phyloP scores from a whole-genome alignment of 2,113 vertebrate genomes.

The Stercorarius parasiticus region DNA sequence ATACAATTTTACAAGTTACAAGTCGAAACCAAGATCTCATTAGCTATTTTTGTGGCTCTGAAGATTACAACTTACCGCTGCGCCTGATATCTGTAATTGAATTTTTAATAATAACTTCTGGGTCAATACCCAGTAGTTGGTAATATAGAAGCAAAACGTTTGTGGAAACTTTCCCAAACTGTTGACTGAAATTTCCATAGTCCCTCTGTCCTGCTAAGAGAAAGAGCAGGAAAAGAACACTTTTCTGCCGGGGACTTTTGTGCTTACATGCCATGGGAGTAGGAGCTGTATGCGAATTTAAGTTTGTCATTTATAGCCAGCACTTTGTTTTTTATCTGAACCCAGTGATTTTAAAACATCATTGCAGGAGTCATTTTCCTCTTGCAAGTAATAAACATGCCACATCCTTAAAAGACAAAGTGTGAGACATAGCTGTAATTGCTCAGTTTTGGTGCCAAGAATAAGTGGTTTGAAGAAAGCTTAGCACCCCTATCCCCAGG shows the following conservation, averaged over 20 bases:
- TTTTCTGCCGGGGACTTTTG: not conserved
- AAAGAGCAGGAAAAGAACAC: not conserved
- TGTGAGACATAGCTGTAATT: slow-evolving; percentile 12
- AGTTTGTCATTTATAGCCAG: not conserved
- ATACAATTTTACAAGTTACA: not conserved
- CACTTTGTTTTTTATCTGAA: not conserved
- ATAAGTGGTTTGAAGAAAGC: slow-evolving; percentile 23
- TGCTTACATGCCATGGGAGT: not conserved
- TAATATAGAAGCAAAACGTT: not conserved
- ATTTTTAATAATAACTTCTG: not conserved
- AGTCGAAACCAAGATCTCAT: not conserved
- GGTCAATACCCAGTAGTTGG: not conserved
- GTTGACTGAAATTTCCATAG: not conserved
- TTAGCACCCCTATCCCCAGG: slow-evolving; percentile 19
- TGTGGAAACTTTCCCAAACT: not conserved
- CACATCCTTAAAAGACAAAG: slow-evolving; percentile 32
- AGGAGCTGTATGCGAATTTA: not conserved
- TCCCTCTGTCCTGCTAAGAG: not conserved
- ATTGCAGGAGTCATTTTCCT: slow-evolving; percentile 13
- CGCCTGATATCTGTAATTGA: not conserved
- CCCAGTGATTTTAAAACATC: not conserved
- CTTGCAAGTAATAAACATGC: slow-evolving; percentile 30
- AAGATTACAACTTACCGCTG: not conserved
- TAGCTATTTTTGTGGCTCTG: not conserved
- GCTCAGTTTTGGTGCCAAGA: slow-evolving; percentile 23